A percentile compares a stretch with the other conserved stretches of the same genome.
phyloP scores from a whole-genome alignment of 2,797 vertebrate genomes.

The Emys orbicularis region DNA sequence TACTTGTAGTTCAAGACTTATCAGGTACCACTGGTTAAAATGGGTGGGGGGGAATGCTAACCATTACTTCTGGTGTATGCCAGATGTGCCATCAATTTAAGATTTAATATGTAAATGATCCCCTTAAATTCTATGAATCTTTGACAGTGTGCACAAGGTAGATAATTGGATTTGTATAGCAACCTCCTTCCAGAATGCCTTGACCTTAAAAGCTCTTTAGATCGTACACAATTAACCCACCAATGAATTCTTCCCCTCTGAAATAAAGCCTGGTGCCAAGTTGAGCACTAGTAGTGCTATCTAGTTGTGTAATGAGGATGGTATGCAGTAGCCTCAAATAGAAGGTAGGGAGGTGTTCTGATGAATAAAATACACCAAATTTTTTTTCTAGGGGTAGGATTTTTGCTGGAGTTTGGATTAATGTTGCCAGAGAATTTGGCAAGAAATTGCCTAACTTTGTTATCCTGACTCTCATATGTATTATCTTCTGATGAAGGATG shows the following conservation, averaged over 20 bases:
- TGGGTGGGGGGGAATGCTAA: neutral
- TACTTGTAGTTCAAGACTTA: neutral
- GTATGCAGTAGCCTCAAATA: neutral
- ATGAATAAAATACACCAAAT: neutral
- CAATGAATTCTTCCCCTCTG: neutral
- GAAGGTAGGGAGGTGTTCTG: neutral
- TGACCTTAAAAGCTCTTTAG: neutral
- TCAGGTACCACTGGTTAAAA: neutral
- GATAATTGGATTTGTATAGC: neutral
- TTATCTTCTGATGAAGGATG: conserved; percentile 19
- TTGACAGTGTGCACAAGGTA: neutral
- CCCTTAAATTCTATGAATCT: neutral
- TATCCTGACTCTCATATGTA: neutral
- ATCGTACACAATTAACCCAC: neutral
- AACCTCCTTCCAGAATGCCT: conserved; percentile 7
- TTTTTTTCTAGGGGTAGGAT: neutral
- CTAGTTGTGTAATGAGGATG: neutral
- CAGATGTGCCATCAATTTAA: neutral
- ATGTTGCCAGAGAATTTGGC: neutral
- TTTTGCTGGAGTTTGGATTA: neutral
- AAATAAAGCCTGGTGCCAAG: neutral
- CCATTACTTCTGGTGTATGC: neutral
- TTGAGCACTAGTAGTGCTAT: neutral
- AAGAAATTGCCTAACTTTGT: neutral
- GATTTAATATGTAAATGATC: neutral